A percentile compares a stretch with the other conserved stretches of the same genome.
Conservation (phyloP, 2,113 vertebrate species). For the Echinops telfairi region DNA sequence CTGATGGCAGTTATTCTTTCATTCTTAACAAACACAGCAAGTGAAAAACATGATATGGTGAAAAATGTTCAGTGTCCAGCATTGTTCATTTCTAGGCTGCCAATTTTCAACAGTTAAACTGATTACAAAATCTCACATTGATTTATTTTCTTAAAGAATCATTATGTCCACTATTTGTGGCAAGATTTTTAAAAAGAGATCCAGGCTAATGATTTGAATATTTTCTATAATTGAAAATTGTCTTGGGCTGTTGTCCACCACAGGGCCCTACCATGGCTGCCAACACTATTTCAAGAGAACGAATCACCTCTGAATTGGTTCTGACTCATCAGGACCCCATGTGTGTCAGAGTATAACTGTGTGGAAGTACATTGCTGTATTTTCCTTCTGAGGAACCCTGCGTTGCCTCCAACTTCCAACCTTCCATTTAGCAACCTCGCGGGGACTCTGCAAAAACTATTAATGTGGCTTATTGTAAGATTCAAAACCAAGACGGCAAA, state of each 20-base stretch:
- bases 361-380: background rate
- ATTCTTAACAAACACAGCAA: constrained; percentile 7
- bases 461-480: background rate
- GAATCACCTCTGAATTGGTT: background rate
- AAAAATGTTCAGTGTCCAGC: constrained; percentile 1
- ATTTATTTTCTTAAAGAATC: constrained; percentile 46
- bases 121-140: background rate
- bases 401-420: background rate
- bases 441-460: background rate
- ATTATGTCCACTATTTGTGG: background rate
- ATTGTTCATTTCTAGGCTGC: background rate
- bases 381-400: background rate
- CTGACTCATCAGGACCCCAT: background rate
- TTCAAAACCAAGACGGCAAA: too few relatives aligned
- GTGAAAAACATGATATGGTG: background rate
- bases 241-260: background rate
- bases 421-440: background rate
- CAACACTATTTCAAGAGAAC: background rate
- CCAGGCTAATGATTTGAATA: background rate
- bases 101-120: constrained; percentile 52
- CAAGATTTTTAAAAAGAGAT: constrained; percentile 30
- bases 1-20: background rate
- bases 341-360: background rate
- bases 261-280: background rate
- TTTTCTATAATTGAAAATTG: constrained; percentile 31